Evolutionary conservation across 2,797 vertebrate species (phyloP).

Genomic region (Cheirogaleus major): DNA sequence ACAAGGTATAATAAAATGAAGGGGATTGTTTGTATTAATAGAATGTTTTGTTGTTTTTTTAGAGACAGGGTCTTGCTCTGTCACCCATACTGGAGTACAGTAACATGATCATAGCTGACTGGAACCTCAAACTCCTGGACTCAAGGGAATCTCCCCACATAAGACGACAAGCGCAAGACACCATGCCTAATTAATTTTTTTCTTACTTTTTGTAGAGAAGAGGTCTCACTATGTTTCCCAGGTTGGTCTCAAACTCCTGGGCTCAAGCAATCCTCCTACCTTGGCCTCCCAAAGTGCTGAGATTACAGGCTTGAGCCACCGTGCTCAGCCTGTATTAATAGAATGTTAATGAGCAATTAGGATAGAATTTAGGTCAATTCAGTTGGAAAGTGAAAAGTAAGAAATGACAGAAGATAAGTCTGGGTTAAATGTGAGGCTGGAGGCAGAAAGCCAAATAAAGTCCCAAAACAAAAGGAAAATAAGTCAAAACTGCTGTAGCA

Average conservation of each 20-base stretch:
- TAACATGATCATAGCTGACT: not conserved
- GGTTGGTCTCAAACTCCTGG: not conserved
- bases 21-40: not conserved
- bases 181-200: not conserved
- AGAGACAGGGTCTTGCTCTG: not conserved
- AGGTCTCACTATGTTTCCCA: not conserved
- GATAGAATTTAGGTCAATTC: not conserved
- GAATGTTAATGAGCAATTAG: not conserved
- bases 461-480: slow-evolving; percentile 10
- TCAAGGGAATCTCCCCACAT: not conserved
- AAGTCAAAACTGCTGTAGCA: not conserved
- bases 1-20: not conserved
- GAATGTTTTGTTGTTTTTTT: not conserved
- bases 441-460: not conserved
- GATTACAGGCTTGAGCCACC: not conserved
- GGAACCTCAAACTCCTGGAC: not conserved
- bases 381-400: not conserved
- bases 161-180: not conserved
- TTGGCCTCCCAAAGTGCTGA: not conserved
- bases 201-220: not conserved
- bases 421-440: not conserved
- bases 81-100: not conserved
- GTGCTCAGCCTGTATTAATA: not conserved
- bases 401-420: not conserved
- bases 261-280: not conserved